A percentile compares a stretch with the other conserved stretches of the same genome.
phyloP scores from a whole-genome alignment of 2,113 vertebrate genomes.

The Cebus imitator region DNA sequence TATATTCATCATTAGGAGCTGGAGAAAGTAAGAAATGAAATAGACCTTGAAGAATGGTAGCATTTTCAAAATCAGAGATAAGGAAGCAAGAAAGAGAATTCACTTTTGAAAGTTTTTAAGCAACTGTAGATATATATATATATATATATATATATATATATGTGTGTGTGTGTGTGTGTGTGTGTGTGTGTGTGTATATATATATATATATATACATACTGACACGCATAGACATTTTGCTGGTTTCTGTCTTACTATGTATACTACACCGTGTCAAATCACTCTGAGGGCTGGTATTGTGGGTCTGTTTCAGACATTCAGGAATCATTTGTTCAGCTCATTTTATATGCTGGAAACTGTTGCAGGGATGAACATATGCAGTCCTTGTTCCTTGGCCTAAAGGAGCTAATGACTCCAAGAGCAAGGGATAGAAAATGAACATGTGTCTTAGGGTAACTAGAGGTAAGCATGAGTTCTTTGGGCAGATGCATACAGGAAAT shows the following conservation, averaged over 20 bases:
- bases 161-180: too few relatives aligned
- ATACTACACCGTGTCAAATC: background rate
- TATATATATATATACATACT: background rate
- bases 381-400: background rate
- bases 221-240: background rate
- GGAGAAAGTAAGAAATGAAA: background rate
- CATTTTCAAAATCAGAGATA: constrained; percentile 23
- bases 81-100: background rate
- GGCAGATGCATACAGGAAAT: background rate
- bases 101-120: background rate
- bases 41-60: background rate
- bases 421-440: background rate
- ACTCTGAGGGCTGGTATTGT: background rate
- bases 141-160: too few relatives aligned
- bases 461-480: background rate
- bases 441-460: background rate
- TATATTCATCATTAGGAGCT: background rate
- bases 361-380: background rate
- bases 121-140: background rate
- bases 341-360: background rate
- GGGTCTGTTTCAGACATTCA: background rate
- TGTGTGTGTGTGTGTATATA: too few relatives aligned
- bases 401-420: background rate
- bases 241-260: background rate
- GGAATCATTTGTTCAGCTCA: background rate